Evolutionary conservation across 2,113 vertebrate species (phyloP).

Genomic region (Mionectes macconnelli): DNA sequence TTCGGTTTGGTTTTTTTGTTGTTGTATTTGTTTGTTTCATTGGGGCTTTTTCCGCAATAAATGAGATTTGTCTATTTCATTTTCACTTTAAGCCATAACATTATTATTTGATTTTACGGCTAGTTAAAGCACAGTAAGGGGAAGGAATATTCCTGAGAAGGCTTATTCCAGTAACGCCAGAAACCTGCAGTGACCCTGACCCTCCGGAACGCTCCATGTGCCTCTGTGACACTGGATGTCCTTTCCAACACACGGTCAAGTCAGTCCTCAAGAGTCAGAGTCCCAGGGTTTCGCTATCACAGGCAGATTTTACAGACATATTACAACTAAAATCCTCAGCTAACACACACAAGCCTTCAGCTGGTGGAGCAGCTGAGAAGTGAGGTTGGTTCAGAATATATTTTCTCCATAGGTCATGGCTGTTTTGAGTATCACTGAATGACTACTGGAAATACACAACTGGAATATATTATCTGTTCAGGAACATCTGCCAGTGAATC

Average conservation of each 20-base stretch:
- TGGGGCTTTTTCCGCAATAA: no score
- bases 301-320: not conserved
- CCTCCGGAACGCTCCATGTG: no score
- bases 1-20: not conserved
- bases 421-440: not conserved
- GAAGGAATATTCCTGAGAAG: not conserved
- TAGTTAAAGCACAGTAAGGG: not conserved
- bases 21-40: not conserved
- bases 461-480: no score
- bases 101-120: not conserved
- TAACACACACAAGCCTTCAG: not conserved
- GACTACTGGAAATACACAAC: not conserved
- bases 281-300: not conserved
- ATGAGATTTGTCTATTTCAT: not conserved
- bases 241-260: not conserved
- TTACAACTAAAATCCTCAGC: not conserved
- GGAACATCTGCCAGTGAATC: no score
- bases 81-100: not conserved
- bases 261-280: fast-evolving
- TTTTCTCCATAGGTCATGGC: not conserved
- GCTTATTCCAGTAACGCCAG: not conserved
- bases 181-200: not conserved
- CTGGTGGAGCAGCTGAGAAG: not conserved
- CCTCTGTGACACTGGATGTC: not conserved
- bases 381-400: not conserved